Evolutionary conservation across 2,797 vertebrate genomes (phyloP).

Genomic region (Pseudochromis fuscus): DNA sequence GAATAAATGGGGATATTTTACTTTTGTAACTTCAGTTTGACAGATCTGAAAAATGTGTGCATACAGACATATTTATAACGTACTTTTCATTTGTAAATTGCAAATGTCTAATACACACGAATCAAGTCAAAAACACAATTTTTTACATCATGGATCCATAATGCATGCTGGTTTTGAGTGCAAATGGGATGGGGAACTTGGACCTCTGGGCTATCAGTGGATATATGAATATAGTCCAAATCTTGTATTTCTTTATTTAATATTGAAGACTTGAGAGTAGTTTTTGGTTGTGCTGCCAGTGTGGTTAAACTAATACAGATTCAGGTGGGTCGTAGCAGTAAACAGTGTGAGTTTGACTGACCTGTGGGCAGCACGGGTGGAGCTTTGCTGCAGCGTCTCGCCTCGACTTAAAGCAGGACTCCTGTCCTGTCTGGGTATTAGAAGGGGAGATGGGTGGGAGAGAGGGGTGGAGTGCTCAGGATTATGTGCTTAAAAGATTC

Average conservation of each 20-base stretch:
- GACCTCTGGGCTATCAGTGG: neutral
- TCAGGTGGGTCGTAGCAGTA: conserved; percentile 37
- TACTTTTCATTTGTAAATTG: too few relatives aligned
- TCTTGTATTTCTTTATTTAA: neutral
- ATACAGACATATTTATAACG: too few relatives aligned
- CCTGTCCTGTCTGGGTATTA: conserved; percentile 64
- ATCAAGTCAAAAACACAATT: too few relatives aligned
- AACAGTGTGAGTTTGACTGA: conserved; percentile 36
- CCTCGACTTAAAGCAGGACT: conserved; percentile 46
- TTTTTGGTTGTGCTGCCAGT: neutral
- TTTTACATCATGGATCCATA: too few relatives aligned
- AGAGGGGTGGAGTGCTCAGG: conserved; percentile 57
- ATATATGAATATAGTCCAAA: neutral
- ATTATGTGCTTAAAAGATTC: conserved; percentile 80
- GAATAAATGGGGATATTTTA: too few relatives aligned
- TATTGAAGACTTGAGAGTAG: neutral
- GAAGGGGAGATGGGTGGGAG: conserved; percentile 47
- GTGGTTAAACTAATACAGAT: neutral
- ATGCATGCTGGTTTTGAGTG: too few relatives aligned
- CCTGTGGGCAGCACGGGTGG: conserved; percentile 29
- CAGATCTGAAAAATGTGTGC: too few relatives aligned
- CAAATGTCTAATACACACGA: too few relatives aligned
- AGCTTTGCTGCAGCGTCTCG: conserved; percentile 36
- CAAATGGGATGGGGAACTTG: too few relatives aligned
- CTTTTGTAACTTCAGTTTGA: too few relatives aligned